These are phyloP conservation scores for Taxidea taxus DNA, from an alignment of 2,113 vertebrate genomes.

Conservation along the genomic window DNA sequence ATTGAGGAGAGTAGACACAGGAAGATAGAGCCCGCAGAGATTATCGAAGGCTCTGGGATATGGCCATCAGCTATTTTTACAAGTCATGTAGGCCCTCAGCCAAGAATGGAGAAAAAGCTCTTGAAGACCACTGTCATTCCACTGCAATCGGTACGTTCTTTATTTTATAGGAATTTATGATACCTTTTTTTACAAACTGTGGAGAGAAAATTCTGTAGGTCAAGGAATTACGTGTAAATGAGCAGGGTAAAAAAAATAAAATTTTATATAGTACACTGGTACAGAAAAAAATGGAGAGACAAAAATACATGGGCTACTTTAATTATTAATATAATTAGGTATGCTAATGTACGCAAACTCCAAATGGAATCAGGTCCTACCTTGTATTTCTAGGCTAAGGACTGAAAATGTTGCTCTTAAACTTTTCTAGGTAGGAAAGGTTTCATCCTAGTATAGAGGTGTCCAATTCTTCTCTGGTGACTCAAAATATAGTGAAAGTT, in stretches of 20 bases:
- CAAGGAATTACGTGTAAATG: not conserved
- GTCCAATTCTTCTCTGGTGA: not conserved
- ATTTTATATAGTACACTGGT: not conserved
- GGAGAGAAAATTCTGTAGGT: not conserved
- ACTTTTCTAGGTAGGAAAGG: not conserved
- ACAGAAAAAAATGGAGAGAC: not conserved
- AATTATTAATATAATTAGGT: not conserved
- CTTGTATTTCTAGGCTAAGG: not conserved
- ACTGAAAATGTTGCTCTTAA: not conserved
- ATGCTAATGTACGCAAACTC: not conserved
- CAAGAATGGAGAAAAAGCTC: not conserved
- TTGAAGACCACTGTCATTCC: not conserved
- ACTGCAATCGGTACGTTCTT: not conserved
- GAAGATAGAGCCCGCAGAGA: not conserved
- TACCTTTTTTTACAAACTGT: not conserved
- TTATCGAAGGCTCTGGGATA: not conserved
- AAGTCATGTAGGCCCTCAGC: not conserved
- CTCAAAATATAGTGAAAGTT: not conserved
- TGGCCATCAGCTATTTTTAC: not conserved
- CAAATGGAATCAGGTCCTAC: not conserved
- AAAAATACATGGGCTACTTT: not conserved
- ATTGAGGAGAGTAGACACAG: not conserved
- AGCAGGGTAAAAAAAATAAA: not conserved
- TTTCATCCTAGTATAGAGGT: not conserved
- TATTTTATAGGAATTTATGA: not conserved